Percentiles rank a stretch among this genome's conserved stretches.
phyloP scores from a whole-genome alignment of 2,113 vertebrate species.

The Triplophysa dalaica region DNA sequence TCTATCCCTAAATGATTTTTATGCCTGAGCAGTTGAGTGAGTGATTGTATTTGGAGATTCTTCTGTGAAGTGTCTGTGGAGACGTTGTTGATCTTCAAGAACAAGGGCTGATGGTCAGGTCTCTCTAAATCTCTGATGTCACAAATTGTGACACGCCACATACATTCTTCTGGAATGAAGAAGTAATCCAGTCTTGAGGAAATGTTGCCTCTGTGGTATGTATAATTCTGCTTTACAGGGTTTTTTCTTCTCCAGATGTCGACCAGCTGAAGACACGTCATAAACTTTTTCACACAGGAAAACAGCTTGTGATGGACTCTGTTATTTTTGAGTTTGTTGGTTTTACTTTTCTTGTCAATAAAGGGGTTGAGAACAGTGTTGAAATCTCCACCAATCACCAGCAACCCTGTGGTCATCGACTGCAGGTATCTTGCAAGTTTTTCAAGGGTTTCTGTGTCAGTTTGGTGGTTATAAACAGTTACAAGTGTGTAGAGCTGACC shows the following conservation, averaged over 20 bases:
- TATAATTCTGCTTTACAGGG: conserved; percentile 7
- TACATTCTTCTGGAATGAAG: conserved; percentile 27
- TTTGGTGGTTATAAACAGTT: conserved; percentile 29
- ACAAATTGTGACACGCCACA: conserved; percentile 3
- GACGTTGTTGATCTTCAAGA: conserved; percentile 3
- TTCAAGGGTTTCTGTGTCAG: conserved; percentile 31
- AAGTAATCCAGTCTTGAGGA: conserved; percentile 23
- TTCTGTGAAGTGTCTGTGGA: neutral
- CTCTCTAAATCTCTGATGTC: neutral
- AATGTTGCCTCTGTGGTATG: neutral
- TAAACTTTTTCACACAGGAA: neutral
- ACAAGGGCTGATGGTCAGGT: neutral
- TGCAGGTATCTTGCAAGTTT: conserved; percentile 13
- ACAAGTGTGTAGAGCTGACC: conserved; percentile 22
- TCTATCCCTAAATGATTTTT: neutral
- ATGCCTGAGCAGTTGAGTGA: neutral
- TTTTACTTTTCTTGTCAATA: conserved; percentile 1
- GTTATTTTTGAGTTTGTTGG: neutral
- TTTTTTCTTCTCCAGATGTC: conserved; percentile 31
- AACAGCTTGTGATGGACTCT: neutral
- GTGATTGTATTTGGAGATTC: neutral
- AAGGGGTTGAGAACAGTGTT: conserved; percentile 34
- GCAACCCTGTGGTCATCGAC: conserved; percentile 14
- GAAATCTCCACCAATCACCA: conserved; percentile 38
- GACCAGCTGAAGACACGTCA: conserved; percentile 23